Evolutionary conservation across 1,140 invertebrate genomes (phyloP).

Genomic region (Penaeus vannamei): DNA sequence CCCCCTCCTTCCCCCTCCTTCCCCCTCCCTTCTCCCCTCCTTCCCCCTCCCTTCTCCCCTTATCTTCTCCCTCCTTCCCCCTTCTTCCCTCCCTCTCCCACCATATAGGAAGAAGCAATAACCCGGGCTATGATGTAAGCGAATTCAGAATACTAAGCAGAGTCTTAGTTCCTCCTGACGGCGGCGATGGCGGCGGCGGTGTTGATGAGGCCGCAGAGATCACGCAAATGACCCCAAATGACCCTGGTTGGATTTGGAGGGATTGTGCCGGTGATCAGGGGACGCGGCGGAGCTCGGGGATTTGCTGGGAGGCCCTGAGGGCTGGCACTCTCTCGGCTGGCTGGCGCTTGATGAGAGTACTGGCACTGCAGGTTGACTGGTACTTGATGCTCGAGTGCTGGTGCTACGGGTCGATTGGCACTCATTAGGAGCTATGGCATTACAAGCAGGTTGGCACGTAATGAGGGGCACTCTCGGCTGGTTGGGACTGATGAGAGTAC

Average conservation of each 20-base stretch:
- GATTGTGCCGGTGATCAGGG: neutral
- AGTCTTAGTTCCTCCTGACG: slow-evolving; percentile 48
- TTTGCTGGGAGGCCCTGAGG: neutral
- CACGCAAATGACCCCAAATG: slow-evolving; percentile 60
- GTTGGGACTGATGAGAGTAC: no score
- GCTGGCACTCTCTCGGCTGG: no score
- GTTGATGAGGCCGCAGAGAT: slow-evolving; percentile 51
- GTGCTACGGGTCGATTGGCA: no score
- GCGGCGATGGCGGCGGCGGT: slow-evolving; percentile 36
- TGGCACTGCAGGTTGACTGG: no score
- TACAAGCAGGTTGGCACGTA: no score
- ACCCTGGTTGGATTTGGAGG: slow-evolving; percentile 42
- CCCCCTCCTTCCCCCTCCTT: neutral
- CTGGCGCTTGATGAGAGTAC: no score
- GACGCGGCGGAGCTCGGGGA: neutral
- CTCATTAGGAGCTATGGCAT: no score
- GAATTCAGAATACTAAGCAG: slow-evolving; percentile 30
- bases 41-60: neutral
- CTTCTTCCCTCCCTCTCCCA: neutral
- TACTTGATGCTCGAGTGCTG: no score
- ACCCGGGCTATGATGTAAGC: slow-evolving; percentile 3
- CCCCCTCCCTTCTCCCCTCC: neutral
- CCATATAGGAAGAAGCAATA: neutral
- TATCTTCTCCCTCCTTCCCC: no score
- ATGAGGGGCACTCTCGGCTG: no score